Evolutionary conservation across 2,888 invertebrate species (phyloP).

Genomic region (Trachelus tabidus): DNA sequence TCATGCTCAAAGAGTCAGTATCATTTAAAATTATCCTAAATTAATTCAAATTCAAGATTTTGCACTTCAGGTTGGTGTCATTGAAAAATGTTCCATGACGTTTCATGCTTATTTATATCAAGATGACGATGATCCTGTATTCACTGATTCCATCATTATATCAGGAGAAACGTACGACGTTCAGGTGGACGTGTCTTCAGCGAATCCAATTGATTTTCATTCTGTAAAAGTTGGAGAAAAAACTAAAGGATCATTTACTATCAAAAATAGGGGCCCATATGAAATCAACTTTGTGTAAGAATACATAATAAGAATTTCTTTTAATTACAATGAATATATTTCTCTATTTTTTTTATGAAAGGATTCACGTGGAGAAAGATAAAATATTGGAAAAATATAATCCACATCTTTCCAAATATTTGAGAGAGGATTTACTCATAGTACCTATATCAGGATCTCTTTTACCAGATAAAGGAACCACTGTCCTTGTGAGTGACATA

Average conservation of each 20-base stretch:
- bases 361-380: conserved; percentile 35
- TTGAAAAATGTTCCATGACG: conserved; percentile 17
- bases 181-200: conserved; percentile 68
- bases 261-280: conserved; percentile 72
- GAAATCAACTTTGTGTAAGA: conserved; percentile 70
- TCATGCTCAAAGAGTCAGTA: conserved; percentile 36
- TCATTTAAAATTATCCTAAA: neutral
- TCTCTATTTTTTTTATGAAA: conserved; percentile 9
- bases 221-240: conserved; percentile 71
- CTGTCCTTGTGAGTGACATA: conserved; percentile 32
- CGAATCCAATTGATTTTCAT: conserved; percentile 70
- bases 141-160: conserved; percentile 65
- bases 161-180: conserved; percentile 74
- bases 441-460: conserved; percentile 43
- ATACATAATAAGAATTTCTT: neutral
- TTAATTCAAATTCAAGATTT: neutral
- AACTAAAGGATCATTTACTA: conserved; percentile 65
- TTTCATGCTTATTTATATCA: conserved; percentile 64
- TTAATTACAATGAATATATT: neutral
- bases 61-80: conserved; percentile 14
- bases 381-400: conserved; percentile 26
- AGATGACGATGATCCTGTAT: conserved; percentile 66
- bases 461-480: conserved; percentile 32
- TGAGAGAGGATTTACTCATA: conserved; percentile 41
- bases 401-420: conserved; percentile 22